Evolutionary conservation across 2,888 invertebrate genomes (phyloP).

Genomic region (Xylota sylvarum): DNA sequence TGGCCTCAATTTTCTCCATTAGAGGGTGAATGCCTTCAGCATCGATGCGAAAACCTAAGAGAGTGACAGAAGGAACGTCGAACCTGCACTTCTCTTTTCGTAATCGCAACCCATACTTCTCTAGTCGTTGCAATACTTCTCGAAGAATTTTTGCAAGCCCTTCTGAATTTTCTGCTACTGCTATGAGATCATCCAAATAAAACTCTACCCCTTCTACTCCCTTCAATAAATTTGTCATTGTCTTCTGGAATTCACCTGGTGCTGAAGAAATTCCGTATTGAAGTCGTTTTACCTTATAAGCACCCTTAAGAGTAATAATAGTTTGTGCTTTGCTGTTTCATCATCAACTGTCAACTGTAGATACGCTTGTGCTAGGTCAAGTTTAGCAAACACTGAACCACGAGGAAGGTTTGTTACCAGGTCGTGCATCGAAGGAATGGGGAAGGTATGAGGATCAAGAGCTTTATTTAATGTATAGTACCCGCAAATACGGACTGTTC

Average conservation of each 20-base stretch:
- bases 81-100: conserved; percentile 51
- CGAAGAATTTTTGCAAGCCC: conserved; percentile 31
- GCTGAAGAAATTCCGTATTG: no score
- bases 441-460: no score
- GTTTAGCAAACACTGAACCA: no score
- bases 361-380: no score
- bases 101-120: background rate
- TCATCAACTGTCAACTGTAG: no score
- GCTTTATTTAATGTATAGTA: conserved; percentile 80
- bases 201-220: conserved; percentile 53
- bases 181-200: conserved; percentile 67
- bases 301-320: no score
- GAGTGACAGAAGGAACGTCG: conserved; percentile 12
- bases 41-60: background rate
- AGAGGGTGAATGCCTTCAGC: conserved; percentile 11
- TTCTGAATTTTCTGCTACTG: conserved; percentile 59
- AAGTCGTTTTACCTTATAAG: no score
- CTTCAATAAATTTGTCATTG: conserved; percentile 36
- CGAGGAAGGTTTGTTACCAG: no score
- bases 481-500: conserved; percentile 78
- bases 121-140: conserved; percentile 36
- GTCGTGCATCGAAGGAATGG: no score
- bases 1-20: background rate
- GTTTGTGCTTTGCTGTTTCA: no score
- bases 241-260: conserved; percentile 29